These are phyloP conservation scores for Danio rerio DNA, from an alignment of 2,113 vertebrate species.

Conservation along the genomic window DNA sequence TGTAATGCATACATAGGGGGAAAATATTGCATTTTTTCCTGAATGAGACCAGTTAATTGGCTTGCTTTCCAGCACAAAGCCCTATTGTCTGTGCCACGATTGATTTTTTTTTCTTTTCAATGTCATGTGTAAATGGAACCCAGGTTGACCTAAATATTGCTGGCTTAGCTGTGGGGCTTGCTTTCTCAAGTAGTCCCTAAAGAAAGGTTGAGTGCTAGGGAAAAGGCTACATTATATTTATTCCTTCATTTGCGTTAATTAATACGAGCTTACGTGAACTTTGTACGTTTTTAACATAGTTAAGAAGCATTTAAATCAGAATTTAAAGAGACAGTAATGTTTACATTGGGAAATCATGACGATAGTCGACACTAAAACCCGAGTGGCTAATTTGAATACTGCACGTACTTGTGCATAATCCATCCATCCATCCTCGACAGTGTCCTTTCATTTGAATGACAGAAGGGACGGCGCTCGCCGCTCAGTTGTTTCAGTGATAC, in stretches of 20 bases:
- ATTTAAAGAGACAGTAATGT: neutral
- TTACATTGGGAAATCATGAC: neutral
- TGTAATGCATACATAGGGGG: neutral
- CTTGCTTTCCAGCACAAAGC: slow-evolving; percentile 56
- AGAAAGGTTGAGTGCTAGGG: neutral
- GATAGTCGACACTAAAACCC: neutral
- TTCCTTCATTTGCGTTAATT: neutral
- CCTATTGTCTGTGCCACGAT: neutral
- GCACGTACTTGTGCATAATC: neutral
- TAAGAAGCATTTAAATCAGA: neutral
- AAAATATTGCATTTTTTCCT: slow-evolving; percentile 54
- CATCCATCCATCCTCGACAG: neutral
- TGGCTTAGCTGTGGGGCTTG: neutral
- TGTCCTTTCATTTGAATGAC: slow-evolving; percentile 6
- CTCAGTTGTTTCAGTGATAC: slow-evolving; percentile 10
- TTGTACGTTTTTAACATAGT: neutral
- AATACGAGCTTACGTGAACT: neutral
- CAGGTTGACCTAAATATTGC: slow-evolving; percentile 15
- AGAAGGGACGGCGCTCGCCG: neutral
- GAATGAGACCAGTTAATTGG: slow-evolving; percentile 47
- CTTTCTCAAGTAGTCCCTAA: neutral
- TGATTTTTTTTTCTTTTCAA: neutral
- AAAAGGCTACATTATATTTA: neutral
- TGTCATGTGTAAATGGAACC: neutral
- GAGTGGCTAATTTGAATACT: neutral